Evolutionary conservation across 2,113 vertebrate species (phyloP), one percentile per base, ranked within the genome.

Genomic region (Calidris pygmaea): DNA sequence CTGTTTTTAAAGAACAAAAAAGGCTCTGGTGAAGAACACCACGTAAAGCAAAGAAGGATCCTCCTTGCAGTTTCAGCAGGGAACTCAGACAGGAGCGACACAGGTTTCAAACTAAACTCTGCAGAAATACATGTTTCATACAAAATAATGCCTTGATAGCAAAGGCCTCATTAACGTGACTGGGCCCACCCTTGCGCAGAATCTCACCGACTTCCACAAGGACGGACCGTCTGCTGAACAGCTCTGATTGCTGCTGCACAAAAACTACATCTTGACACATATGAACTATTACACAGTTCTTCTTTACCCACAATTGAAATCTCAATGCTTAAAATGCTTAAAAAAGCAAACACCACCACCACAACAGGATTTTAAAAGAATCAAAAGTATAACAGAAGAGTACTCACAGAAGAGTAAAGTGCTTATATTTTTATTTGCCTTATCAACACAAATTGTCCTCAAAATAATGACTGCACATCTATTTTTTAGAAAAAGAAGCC

Each of bases 1-100:
- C 76, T 80, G 68, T 16, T 92, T 82, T 95, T 95, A 91, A 85
- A 92, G 89, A 94, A 91, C 70, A 95, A 94, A 84, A 81, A 89
- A 88, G 76, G 71, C 34, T 79, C 80, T 87, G n/a, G 11, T 89
- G 88, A 95, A 89, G 87, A 87, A 87, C 66, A 71, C 32, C 59
- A 47, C 45, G 81, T 78, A 73, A 78, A 76, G 83, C 86, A 62
- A 67, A 80, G 52, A 19, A 18, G 6, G 18, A 47, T 30, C 68
- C 45, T 65, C 52, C 79, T 90, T 67, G 70, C 80, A 43, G 24
- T 3, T 68, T 43, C 70, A 67, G 80, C 60, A 68, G 70, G 47
- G 55, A 83, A 68, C 60, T 11, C 22, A 77, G 48, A n/a, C 73
- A 92, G 73, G 29, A 85, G 27, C 67, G n/a, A 26, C 4, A 26